Conservation (phyloP, 2,888 invertebrate species). For the Drosophila atripex region DNA sequence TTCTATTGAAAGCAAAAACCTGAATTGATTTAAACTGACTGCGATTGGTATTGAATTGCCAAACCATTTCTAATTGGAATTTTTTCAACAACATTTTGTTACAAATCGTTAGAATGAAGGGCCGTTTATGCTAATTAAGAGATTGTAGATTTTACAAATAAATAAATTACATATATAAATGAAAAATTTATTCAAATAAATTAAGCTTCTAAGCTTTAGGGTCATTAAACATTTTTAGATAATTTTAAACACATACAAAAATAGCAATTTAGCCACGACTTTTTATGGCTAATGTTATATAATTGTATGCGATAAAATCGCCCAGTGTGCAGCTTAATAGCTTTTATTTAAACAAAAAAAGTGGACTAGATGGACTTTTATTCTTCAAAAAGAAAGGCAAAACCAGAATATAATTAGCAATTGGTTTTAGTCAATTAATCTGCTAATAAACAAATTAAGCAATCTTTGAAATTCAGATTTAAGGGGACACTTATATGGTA, state of each 20-base stretch:
- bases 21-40: not conserved
- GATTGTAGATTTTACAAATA: not conserved
- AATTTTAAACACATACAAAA: not conserved
- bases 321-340: slow-evolving; percentile 12
- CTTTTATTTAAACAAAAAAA: not conserved
- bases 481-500: not conserved
- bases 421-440: not conserved
- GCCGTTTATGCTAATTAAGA: not conserved
- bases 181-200: not conserved
- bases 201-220: not conserved
- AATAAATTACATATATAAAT: not conserved
- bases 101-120: not conserved
- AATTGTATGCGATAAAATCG: not conserved
- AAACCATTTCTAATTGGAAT: not conserved
- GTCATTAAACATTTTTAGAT: not conserved
- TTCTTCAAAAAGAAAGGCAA: not conserved
- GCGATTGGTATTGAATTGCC: not conserved
- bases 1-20: not conserved
- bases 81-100: not conserved
- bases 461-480: not conserved
- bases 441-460: not conserved
- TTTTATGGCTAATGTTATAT: slow-evolving; percentile 1
- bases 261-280: not conserved
- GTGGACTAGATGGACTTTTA: not conserved
- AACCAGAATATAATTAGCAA: slow-evolving; percentile 10